Conservation (phyloP, 2,113 vertebrate genomes). For the Grus americana region DNA sequence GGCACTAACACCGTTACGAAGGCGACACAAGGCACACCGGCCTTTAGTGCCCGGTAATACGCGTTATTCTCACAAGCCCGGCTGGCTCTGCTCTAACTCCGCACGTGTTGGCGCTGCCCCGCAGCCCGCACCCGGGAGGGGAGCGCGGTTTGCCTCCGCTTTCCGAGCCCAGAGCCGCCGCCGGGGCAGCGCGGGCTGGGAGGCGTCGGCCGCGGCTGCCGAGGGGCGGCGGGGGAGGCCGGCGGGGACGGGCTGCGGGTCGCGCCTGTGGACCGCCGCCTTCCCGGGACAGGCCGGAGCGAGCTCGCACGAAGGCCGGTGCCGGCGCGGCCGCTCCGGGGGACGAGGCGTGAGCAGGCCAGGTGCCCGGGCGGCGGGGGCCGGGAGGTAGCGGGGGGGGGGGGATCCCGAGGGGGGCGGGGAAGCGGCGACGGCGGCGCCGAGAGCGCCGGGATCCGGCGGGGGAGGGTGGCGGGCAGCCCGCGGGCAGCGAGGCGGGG, state of each 20-base stretch:
- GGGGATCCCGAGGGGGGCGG: neutral
- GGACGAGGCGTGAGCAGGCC: neutral
- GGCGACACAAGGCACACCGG: neutral
- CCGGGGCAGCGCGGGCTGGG: neutral
- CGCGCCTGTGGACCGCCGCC: too few relatives aligned
- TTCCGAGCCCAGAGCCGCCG: neutral
- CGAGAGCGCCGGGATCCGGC: neutral
- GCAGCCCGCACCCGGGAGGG: neutral
- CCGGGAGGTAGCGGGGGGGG: neutral
- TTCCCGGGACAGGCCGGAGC: neutral
- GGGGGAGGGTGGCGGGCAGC: neutral
- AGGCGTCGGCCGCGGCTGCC: neutral
- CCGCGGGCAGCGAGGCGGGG: neutral
- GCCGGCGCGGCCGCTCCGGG: neutral
- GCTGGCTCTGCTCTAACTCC: neutral
- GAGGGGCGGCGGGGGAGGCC: neutral
- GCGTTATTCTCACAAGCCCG: fast-evolving
- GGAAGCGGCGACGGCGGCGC: neutral
- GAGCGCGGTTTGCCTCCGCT: neutral
- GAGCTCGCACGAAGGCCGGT: neutral
- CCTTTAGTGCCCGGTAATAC: fast-evolving
- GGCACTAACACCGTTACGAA: fast-evolving
- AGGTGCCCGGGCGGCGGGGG: neutral
- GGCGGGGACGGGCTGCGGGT: neutral
- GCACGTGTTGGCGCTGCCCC: neutral